A percentile compares a stretch with the other conserved stretches of the same genome.
Conservation (phyloP, 1,140 invertebrate genomes). For the Brachystomella parvula region DNA sequence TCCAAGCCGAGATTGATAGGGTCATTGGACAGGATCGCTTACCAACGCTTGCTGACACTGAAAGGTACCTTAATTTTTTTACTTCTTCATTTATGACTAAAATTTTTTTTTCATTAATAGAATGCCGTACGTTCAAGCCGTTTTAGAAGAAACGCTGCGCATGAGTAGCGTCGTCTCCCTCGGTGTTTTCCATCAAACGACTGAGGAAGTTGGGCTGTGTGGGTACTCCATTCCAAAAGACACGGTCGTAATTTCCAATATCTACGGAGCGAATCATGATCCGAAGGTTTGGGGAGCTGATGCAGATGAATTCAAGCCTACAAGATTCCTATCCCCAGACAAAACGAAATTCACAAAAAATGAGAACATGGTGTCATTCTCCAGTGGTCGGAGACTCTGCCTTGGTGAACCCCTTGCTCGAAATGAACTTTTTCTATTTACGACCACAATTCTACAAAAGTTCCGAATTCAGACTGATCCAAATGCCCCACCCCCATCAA, state of each 20-base stretch:
- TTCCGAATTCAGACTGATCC: slow-evolving; percentile 9
- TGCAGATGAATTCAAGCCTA: slow-evolving; percentile 45
- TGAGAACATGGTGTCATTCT: slow-evolving; percentile 22
- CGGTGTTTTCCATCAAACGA: background rate
- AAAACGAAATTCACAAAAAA: slow-evolving; percentile 18
- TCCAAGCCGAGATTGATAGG: slow-evolving; percentile 67
- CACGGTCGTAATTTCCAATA: slow-evolving; percentile 43
- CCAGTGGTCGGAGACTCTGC: slow-evolving; percentile 17
- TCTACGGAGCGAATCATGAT: slow-evolving; percentile 45
- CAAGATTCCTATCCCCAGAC: slow-evolving; percentile 43
- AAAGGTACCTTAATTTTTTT: background rate
- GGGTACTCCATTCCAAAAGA: slow-evolving; percentile 42
- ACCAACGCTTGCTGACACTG: slow-evolving; percentile 43
- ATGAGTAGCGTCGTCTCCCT: slow-evolving; percentile 9
- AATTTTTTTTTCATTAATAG: slow-evolving; percentile 1
- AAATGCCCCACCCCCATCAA: background rate
- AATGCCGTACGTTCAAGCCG: slow-evolving; percentile 30
- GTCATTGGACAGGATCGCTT: slow-evolving; percentile 59
- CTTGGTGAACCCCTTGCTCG: slow-evolving; percentile 13
- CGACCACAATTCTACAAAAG: slow-evolving; percentile 14
- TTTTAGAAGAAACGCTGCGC: slow-evolving; percentile 24
- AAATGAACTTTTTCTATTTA: slow-evolving; percentile 18
- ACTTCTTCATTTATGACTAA: background rate
- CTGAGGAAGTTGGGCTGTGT: slow-evolving; percentile 34
- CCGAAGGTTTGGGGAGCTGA: slow-evolving; percentile 42